phyloP scores from a whole-genome alignment of 1,140 invertebrate genomes.

The Hyles euphorbiae region DNA sequence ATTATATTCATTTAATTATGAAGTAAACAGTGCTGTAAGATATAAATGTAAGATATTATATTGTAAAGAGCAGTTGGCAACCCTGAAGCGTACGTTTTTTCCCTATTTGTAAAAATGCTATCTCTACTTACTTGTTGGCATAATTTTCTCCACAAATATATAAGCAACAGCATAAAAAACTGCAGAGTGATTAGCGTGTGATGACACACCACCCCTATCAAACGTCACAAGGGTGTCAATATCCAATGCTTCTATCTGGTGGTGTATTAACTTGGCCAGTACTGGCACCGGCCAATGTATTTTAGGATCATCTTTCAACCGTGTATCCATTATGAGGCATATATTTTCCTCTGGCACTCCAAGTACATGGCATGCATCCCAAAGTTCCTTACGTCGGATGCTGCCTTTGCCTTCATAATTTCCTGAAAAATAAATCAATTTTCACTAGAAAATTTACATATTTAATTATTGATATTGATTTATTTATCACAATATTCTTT shows the following conservation, averaged over 20 bases:
- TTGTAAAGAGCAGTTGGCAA: too few species aligned
- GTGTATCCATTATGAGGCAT: conserved; percentile 81
- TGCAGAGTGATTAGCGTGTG: conserved; percentile 92
- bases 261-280: conserved; percentile 82
- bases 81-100: too few species aligned
- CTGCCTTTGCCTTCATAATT: conserved; percentile 83
- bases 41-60: too few species aligned
- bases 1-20: too few species aligned
- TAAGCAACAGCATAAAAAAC: conserved; percentile 87
- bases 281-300: conserved; percentile 85
- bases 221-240: conserved; percentile 94
- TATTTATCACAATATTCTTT: neutral
- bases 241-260: conserved; percentile 83
- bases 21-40: too few species aligned
- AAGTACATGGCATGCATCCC: conserved; percentile 84
- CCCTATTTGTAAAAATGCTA: too few species aligned
- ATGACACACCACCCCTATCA: conserved; percentile 92
- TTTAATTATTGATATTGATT: neutral
- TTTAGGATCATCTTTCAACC: conserved; percentile 85
- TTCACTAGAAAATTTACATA: neutral
- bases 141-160: conserved; percentile 82
- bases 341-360: conserved; percentile 87
- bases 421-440: conserved; percentile 73
- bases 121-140: conserved; percentile 77
- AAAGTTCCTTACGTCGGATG: conserved; percentile 85